These are phyloP conservation scores for Telenomus remus DNA, from an alignment of 1,140 invertebrate genomes.

Conservation along the genomic window DNA sequence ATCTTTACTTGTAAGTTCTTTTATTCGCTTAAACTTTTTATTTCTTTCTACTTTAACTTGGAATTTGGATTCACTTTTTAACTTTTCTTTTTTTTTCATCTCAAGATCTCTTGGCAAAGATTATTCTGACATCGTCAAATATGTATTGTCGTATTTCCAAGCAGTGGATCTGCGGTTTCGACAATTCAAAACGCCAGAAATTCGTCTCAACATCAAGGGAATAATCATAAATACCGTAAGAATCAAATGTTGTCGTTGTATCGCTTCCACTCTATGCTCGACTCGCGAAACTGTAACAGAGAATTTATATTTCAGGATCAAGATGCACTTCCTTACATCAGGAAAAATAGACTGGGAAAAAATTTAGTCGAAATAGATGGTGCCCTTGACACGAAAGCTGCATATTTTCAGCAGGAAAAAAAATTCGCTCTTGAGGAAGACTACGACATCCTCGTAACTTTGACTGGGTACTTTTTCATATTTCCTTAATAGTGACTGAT, in stretches of 20 bases:
- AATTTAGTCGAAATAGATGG: conserved; percentile 59
- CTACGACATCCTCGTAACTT: conserved; percentile 43
- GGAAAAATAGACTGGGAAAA: conserved; percentile 38
- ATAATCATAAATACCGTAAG: conserved; percentile 46
- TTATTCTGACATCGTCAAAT: conserved; percentile 43
- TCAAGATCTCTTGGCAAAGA: conserved; percentile 33
- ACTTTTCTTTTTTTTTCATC: conserved; percentile 2
- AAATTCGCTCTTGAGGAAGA: conserved; percentile 38
- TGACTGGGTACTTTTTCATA: conserved; percentile 43
- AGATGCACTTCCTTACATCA: conserved; percentile 59
- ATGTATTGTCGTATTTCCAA: conserved; percentile 61
- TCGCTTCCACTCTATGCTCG: too few relatives aligned
- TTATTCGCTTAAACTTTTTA: too few relatives aligned
- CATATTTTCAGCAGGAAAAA: conserved; percentile 61
- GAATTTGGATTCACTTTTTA: too few relatives aligned
- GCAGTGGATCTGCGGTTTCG: conserved; percentile 63
- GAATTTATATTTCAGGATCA: conserved; percentile 55
- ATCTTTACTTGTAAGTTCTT: too few relatives aligned
- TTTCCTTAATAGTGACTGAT: background rate
- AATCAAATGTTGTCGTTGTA: too few relatives aligned
- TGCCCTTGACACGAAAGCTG: conserved; percentile 55
- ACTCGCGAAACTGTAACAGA: background rate
- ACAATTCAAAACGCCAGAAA: conserved; percentile 48
- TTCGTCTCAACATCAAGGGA: conserved; percentile 61
- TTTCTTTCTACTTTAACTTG: too few relatives aligned